Evolutionary conservation across 2,113 vertebrate genomes (phyloP), one percentile per base, ranked within the genome.

Genomic region (Petrocephalus microphthalmus): DNA sequence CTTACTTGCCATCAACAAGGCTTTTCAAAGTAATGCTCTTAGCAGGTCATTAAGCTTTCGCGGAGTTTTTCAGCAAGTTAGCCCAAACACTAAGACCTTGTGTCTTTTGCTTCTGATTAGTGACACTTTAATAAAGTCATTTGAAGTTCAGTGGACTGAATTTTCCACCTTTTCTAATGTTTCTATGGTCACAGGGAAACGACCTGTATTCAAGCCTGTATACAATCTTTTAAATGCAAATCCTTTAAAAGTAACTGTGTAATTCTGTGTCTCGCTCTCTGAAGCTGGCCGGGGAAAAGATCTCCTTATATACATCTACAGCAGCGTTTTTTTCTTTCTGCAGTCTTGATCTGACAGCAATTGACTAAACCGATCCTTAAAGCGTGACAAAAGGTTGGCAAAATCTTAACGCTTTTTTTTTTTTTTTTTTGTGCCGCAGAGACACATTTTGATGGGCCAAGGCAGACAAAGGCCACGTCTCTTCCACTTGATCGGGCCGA

Each of bases 71-170:
- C 95, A 95, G 93, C 94, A 95, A 90, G 93, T 96, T 96, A 95
- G 96, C 91, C 91, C 91, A 94, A 96, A 97, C 96, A 97, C 97
- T 98, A 96, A 97, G 96, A 97, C 96, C 94, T 94, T 97, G 95
- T 97, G 96, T 98, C 96, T 96, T 94, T 95, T 94, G 90, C 90
- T 95, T 96, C 97, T 99, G 98, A 99, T 98, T 99, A 99, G 97
- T 98, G 97, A 97, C 96, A 97, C 97, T 99, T 99, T 99, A 97
- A 99, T 99, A 98, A 98, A 99, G 97, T 99, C 96, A 96, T 97
- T 97, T 97, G 95, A 96, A 98, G 97, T 98, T 97, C 97, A 97
- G 96, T 95, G 95, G 96, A 98, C 97, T 98, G 97, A 97, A 98
- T 99, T 97, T 98, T 97, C 97, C 93, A 97, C 97, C 96, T 97